phyloP scores from a whole-genome alignment of 2,797 vertebrate genomes.

The Sebastes vulpes region DNA sequence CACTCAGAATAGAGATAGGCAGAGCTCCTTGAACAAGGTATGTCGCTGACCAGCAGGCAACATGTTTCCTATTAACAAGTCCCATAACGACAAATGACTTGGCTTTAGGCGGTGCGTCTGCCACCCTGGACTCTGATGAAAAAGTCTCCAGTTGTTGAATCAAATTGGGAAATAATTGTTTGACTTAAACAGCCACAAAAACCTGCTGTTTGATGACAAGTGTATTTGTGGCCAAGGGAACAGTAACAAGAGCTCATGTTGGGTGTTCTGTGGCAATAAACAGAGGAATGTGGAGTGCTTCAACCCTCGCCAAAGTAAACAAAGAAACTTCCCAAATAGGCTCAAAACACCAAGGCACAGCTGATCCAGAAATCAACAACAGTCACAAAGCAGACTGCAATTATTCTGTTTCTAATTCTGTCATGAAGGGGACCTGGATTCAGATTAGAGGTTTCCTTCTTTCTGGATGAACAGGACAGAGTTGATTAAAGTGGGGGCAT shows the following conservation, averaged over 20 bases:
- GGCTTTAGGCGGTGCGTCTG: constrained; percentile 21
- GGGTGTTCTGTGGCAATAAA: constrained; percentile 64
- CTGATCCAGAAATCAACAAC: constrained; percentile 24
- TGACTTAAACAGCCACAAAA: constrained; percentile 6
- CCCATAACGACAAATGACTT: constrained; percentile 63
- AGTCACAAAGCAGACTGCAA: constrained; percentile 17
- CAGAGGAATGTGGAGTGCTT: constrained; percentile 62
- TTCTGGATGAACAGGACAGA: not conserved
- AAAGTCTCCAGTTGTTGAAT: constrained; percentile 24
- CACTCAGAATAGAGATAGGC: constrained; percentile 58
- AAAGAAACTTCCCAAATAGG: constrained; percentile 51
- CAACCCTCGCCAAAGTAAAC: constrained; percentile 57
- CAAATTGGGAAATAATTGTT: constrained; percentile 51
- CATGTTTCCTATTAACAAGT: constrained; percentile 60
- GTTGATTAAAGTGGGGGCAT: constrained; percentile 32
- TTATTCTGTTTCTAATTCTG: constrained; percentile 46
- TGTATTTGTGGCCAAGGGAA: constrained; percentile 14
- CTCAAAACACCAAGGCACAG: constrained; percentile 17
- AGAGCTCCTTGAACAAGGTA: constrained; percentile 66
- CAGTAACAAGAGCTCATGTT: constrained; percentile 45
- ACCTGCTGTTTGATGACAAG: constrained; percentile 56
- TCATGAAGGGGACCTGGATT: constrained; percentile 34
- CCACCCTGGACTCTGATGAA: constrained; percentile 15
- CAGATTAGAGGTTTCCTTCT: constrained; percentile 57
- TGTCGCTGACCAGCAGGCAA: constrained; percentile 53